Base-by-base conservation (phyloP, 2,113 vertebrate species). In the Strix aluco region DNA sequence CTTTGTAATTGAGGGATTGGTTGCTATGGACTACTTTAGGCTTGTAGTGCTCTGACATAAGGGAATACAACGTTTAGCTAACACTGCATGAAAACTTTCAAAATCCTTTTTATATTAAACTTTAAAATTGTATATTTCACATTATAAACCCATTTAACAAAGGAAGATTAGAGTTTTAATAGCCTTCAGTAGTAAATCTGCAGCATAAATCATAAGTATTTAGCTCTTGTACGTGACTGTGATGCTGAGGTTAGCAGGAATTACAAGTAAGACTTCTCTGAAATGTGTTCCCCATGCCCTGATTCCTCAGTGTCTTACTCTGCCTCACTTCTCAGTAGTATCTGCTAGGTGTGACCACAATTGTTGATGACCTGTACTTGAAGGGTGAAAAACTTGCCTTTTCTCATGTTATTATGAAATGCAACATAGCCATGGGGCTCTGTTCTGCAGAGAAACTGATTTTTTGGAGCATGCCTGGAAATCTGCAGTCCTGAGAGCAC, bases 81-180 rank as follows among this genome's bases (percentile, higher is more conserved):
- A 88, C 1, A 2, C 44, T 80, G 30, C 11, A 19, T 20, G 20
- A 75, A 87, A 88, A 42, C n/a, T 75, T 92, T n/a, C 15, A 81
- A 63, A 88, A 92, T 92, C 38, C 26, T 61, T 84, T 86, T 57
- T n/a, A 71, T 77, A 81, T 40, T 81, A 65, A 71, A 89, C 23
- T 82, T 82, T 8, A 8, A 79, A 12, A 80, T 86, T 86, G 91
- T 71, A 32, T 75, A 65, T 69, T 94, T 89, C 65, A 84, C 36
- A 83, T 59, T 92, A 44, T 75, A 71, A 85, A 92, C 63, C 63
- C 25, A 57, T 25, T 81, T 70, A 91, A 63, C 4, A 15, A 86
- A 81, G 38, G 54, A 63, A 90, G 23, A 52, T 61, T 63, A 61
- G 11, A 54, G 10, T 85, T 86, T 61, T 32, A 83, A 88, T 71